Evolutionary conservation across 37 sponge, comb jelly and placozoan genomes (phyloP).

Genomic region (Diacarnus erythraeanus): DNA sequence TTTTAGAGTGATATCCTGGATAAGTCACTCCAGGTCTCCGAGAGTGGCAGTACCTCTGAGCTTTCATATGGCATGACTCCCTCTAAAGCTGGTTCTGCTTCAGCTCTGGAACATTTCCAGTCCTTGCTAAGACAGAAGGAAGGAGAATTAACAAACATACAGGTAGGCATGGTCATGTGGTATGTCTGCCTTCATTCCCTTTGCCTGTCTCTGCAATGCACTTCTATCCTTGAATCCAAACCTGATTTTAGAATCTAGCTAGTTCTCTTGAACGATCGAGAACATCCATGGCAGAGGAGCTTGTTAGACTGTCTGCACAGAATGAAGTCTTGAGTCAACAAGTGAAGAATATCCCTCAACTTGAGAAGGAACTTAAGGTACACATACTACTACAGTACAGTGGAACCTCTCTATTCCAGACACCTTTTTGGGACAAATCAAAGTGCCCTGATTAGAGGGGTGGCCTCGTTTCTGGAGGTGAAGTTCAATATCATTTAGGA

Average conservation of each 20-base stretch:
- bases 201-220: neutral
- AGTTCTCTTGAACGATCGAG: conserved; percentile 74
- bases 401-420: neutral
- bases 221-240: neutral
- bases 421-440: neutral
- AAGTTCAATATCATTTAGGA: no score
- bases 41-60: conserved; percentile 10
- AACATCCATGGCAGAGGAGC: conserved; percentile 59
- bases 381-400: neutral
- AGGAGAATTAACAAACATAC: conserved; percentile 79
- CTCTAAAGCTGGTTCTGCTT: conserved; percentile 28
- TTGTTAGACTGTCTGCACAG: conserved; percentile 49
- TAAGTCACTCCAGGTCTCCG: conserved; percentile 21
- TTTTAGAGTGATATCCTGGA: conserved; percentile 46
- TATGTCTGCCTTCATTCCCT: neutral
- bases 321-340: conserved; percentile 45
- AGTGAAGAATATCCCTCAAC: conserved; percentile 42
- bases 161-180: conserved; percentile 39
- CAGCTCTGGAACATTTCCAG: conserved; percentile 73
- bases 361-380: conserved; percentile 56
- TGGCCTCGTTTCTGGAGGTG: no score
- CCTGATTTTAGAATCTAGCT: conserved; percentile 38
- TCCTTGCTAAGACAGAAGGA: conserved; percentile 84
- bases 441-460: no score
- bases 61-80: neutral